These are phyloP conservation scores for Peromyscus nudipes DNA, from an alignment of 2,797 vertebrate species.

Conservation along the genomic window DNA sequence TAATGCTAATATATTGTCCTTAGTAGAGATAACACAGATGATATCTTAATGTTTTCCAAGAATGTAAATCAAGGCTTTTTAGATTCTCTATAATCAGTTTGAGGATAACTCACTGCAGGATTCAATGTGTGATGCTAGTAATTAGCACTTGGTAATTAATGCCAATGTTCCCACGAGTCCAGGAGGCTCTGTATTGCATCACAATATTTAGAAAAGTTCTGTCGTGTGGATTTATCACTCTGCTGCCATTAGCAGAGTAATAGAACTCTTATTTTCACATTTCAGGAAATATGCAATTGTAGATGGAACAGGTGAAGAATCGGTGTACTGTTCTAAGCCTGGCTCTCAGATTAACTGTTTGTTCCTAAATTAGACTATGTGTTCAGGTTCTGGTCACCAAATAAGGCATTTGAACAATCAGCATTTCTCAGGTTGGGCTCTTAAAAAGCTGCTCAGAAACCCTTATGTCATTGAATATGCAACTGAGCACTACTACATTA, in stretches of 20 bases:
- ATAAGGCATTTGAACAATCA: background rate
- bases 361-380: background rate
- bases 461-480: background rate
- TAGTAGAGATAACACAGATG: conserved; percentile 4
- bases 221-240: background rate
- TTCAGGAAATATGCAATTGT: background rate
- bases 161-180: background rate
- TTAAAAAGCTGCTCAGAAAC: conserved; percentile 10
- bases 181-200: background rate
- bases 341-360: background rate
- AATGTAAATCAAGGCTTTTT: conserved; percentile 55
- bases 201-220: conserved; percentile 65
- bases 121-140: conserved; percentile 71
- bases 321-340: background rate
- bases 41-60: conserved; percentile 58
- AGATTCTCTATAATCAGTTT: conserved; percentile 71
- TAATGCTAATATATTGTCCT: conserved; percentile 13
- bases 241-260: background rate
- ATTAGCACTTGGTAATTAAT: conserved; percentile 82
- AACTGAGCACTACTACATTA: background rate
- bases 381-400: background rate
- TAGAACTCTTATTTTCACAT: background rate
- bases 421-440: background rate
- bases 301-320: background rate
- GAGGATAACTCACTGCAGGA: conserved; percentile 51